Evolutionary conservation across 2,113 vertebrate genomes (phyloP).

Genomic region (Pteruthius melanotis): DNA sequence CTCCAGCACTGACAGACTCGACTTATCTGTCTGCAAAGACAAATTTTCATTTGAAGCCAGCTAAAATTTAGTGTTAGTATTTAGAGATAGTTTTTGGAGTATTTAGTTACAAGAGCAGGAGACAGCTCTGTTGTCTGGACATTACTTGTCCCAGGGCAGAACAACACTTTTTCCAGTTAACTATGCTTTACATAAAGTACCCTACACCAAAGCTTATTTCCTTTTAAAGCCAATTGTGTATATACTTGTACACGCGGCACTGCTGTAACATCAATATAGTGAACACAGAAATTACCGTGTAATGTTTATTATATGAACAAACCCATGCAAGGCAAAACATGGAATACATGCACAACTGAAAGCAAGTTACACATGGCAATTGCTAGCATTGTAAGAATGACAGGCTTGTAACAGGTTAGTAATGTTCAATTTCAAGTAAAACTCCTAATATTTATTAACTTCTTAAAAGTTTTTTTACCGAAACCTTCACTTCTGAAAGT

Average conservation of each 20-base stretch:
- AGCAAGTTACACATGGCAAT: neutral
- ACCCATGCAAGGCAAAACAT: neutral
- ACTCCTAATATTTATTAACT: neutral
- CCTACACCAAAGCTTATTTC: neutral
- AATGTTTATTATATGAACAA: neutral
- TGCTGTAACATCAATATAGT: neutral
- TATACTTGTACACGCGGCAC: neutral
- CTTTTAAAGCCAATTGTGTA: neutral
- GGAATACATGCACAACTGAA: neutral
- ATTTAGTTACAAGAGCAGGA: neutral
- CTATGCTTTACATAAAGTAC: neutral
- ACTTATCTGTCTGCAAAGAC: neutral
- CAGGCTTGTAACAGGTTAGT: neutral
- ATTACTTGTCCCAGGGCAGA: neutral
- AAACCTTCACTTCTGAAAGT: neutral
- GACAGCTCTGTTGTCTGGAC: neutral
- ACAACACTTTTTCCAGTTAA: neutral
- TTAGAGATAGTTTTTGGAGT: neutral
- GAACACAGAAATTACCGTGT: neutral
- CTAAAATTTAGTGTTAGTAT: neutral
- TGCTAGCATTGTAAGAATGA: neutral
- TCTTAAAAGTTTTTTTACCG: neutral
- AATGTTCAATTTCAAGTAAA: neutral
- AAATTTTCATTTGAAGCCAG: neutral
- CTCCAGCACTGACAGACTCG: neutral